These are phyloP conservation scores for Anoplophora glabripennis DNA, from an alignment of 1,140 invertebrate species.

Conservation along the genomic window DNA sequence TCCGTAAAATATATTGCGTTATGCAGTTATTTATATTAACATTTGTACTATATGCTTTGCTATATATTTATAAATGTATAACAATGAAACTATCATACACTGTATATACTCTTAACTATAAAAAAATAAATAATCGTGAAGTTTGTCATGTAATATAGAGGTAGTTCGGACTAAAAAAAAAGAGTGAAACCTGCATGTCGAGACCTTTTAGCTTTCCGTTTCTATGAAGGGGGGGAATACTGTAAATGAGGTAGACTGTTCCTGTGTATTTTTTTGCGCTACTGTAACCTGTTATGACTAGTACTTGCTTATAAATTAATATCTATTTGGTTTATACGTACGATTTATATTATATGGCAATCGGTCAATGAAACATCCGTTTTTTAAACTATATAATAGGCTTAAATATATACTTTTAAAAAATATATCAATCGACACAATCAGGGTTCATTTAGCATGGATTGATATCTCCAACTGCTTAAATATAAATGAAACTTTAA, in stretches of 20 bases:
- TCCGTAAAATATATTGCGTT: no score
- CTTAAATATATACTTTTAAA: no score
- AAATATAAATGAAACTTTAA: no score
- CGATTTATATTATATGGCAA: no score
- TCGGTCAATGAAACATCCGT: no score
- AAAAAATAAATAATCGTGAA: constrained; percentile 14
- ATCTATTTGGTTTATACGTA: constrained; percentile 11
- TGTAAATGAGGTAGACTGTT: constrained; percentile 15
- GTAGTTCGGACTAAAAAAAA: constrained; percentile 7
- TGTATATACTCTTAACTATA: constrained; percentile 6
- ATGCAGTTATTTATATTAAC: no score
- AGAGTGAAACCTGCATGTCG: constrained; percentile 16
- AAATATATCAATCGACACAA: no score
- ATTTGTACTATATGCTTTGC: constrained; percentile 1
- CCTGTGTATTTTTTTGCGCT: constrained; percentile 10
- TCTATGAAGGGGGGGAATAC: constrained; percentile 7
- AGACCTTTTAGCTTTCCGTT: not conserved
- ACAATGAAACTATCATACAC: constrained; percentile 3
- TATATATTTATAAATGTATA: constrained; percentile 1
- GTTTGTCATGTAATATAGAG: constrained; percentile 19
- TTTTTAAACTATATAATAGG: no score
- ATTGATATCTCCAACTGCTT: no score
- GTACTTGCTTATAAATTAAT: constrained; percentile 16
- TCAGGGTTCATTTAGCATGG: no score
- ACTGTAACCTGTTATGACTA: constrained; percentile 2